Base-by-base conservation (phyloP, 2,888 invertebrate genomes). In the Scaptomyza flava region DNA sequence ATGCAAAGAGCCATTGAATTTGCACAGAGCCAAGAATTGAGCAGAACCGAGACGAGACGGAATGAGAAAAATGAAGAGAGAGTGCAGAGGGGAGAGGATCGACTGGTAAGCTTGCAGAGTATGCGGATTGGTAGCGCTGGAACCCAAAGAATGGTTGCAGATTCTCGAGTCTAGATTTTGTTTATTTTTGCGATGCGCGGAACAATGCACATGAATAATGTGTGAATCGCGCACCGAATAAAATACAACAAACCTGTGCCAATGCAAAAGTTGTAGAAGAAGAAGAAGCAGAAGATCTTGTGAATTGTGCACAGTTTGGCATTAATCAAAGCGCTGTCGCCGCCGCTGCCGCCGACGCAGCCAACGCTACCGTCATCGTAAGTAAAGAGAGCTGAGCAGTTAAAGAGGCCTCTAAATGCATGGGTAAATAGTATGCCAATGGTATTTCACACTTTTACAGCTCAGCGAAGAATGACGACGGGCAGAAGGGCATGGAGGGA, bases 1-100 rank as follows among this genome's bases (percentile, higher is more conserved):
- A 84, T 89, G 84, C 89, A 84, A 84, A 84, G 81, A 89, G 73
- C 84, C 87, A 89, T 84, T 88, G 87, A 89, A 84, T 87, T 89
- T 87, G 89, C 89, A 72, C 75, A 72, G 62, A 61, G 53, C 23
- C 56, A 43, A 45, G 52, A 56, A 47, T 43, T 45, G 52, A 56
- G 64, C 45, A 9, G 42, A 31, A 27, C 50, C 8, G 23, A 5
- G 6, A 27, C 27, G 27, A 27, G 27, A 5, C 17, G 46, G 56
- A 14, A 5, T 42, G 20, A 43, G 34, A 48, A 12, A 11, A 6
- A 6, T n/a, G 23, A 36, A 0, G 38, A 11, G 23, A 2, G 31
- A 43, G 9, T 1, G 12, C 2, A 12, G 11, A 12, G 59, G 34
- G 12, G 17, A 1, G 14, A 11, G 4, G 38, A 1, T 12, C 8